Evolutionary conservation across 2,797 vertebrate genomes (phyloP), one percentile per base, ranked within the genome.

Genomic region (Harpagifer antarcticus): DNA sequence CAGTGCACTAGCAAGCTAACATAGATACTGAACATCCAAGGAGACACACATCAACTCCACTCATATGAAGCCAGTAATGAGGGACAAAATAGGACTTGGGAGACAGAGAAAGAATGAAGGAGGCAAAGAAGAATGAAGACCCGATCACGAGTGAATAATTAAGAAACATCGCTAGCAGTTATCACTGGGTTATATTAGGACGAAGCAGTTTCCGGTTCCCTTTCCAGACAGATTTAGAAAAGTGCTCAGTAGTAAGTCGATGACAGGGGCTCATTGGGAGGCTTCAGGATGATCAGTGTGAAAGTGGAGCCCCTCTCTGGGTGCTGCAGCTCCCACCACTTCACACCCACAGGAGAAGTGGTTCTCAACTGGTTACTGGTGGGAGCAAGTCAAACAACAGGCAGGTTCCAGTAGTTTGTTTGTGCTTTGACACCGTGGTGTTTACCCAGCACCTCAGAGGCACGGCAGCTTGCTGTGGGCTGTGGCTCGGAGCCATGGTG

Each of bases 381-480:
- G 27, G 68, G 49, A 78, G 74, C 70, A 79, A 79, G 78, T 84
- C 76, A 82, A 90, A 84, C 84, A 88, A 79, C 75, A 67, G 76
- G 72, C 65, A 68, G 76, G 76, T 89, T 86, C 82, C 86, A 79
- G 59, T 67, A 82, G 85, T 86, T 85, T 91, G 86, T 92, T 91
- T 90, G 84, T 91, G 74, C 76, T 89, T 84, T 83, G 87, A 85
- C 81, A 87, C 87, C 57, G n/a, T 73, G 72, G 76, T 92, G 88
- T 91, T 92, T 88, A 79, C 74, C 81, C 84, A 86, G 83, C 76
- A 88, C 89, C 90, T 91, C 91, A 86, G 88, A 85, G 78, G 79
- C 83, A 78, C 57, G 72, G 82, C 83, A 72, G 78, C 75, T 47
- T 37, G 74, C 85, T 88, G 88, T 58, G 88, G 89, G 82, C 78